Base-by-base conservation (phyloP, 2,888 invertebrate species). In the Agonopterix heracliana region DNA sequence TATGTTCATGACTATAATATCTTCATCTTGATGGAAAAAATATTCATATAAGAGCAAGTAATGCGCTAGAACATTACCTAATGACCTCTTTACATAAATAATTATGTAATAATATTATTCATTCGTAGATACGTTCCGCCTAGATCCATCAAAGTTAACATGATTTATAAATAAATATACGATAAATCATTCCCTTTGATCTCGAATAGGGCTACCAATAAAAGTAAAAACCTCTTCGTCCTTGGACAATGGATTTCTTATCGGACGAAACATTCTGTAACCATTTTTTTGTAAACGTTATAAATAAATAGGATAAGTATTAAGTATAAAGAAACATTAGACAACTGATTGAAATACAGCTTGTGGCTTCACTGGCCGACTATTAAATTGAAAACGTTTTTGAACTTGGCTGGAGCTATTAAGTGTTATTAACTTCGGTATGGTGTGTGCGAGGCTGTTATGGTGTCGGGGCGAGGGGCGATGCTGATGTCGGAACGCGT, bases 401-500 rank as follows among this genome's bases (percentile, higher is more conserved):
- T 69, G 63, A 71, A 74, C 71, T 72, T 70, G 70, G 65, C 66
- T 71, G 60, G 57, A 60, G 64, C 68, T 71, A 72, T 76, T 74
- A 72, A 71, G 63, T 65, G 68, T 73, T 71, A 76, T 71, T 68
- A 71, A 74, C 63, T 71, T 61, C 65, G 64, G 66, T 70, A 62
- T 60, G 64, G 57, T 60, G 63, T 59, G 59, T 64, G 57, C 56
- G 62, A 58, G 54, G 54, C 47, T 48, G 64, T 61, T 60, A 65
- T 66, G 60, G 63, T 61, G 58, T 61, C 53, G 52, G 59, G 56
- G 64, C 52, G 62, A 61, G 68, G 69, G 64, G 65, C 43, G 35
- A 62, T 64, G 78, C 74, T 40, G 35, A 62, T 64, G 78, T 74
- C 78, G 76, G 78, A 76, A 74, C 79, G 71, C 73, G 78, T 82